Base-by-base conservation (phyloP, 2,113 vertebrate genomes). In the Neotragus pygmaeus region DNA sequence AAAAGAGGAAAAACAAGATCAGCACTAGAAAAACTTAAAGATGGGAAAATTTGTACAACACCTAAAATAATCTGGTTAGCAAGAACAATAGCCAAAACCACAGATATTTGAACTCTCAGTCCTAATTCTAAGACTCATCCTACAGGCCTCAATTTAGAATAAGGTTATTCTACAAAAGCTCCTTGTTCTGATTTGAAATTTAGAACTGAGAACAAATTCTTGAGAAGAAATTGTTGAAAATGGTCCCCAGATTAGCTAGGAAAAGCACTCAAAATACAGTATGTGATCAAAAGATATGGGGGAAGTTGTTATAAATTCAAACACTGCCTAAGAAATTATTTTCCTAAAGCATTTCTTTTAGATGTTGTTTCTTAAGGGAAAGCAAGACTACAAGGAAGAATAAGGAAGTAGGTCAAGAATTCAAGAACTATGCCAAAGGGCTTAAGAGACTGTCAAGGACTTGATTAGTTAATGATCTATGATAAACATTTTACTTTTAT, bases 321-420 rank as follows among this genome's bases (percentile, higher is more conserved):
- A 85, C n/a, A 57, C 23, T 90, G 53, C 9, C 49, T 73, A 84
- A 89, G 28, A 92, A 89, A 88, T n/a, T 2, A 55, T 55, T 90
- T 88, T 70, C 88, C 58, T 92, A 73, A 85, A 81, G 53, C 86
- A 92, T 70, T 75, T 90, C 64, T 96, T 64, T 80, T 39, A 78
- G 90, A 88, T 73, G 36, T 84, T 88, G 21, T 43, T 66, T 51
- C 45, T 87, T 89, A 94, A 81, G 30, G 12, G 33, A 88, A 95
- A 85, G 70, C 2, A 83, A 25, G 81, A 83, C 86, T 47, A 70
- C 6, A 21, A 78, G 15, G 57, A 39, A 88, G 23, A 57, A 57
- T 57, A 80, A 77, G 60, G 30, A 88, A 49, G 62, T n/a, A 43
- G 25, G 14, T 92, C 45, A 81, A 78, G 60, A 84, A 73, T 81